Percentiles rank a stretch among this genome's conserved stretches.
Evolutionary conservation across 2,888 invertebrate species (phyloP).

Genomic region (Chymomyza fuscimana): DNA sequence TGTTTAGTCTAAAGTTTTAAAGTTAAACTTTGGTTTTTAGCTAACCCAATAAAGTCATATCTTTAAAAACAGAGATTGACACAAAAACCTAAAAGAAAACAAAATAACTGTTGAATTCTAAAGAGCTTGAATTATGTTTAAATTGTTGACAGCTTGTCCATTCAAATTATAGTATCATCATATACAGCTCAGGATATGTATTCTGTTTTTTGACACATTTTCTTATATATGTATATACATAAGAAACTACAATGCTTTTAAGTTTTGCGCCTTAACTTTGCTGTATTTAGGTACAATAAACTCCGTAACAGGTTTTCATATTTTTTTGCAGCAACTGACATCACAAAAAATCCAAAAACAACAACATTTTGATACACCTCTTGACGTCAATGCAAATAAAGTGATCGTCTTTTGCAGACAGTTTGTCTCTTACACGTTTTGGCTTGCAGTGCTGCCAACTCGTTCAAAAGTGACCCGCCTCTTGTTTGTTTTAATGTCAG

Average conservation of each 20-base stretch:
- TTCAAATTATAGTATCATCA: not conserved
- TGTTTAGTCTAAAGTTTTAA: too few relatives aligned
- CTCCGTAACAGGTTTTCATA: slow-evolving; percentile 47
- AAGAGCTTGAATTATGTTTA: not conserved
- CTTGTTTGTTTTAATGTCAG: slow-evolving; percentile 54
- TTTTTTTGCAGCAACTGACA: not conserved
- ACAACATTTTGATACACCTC: slow-evolving; percentile 8
- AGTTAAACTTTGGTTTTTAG: too few relatives aligned
- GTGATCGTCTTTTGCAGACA: slow-evolving; percentile 34
- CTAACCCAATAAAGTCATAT: too few relatives aligned
- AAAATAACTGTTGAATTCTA: not conserved
- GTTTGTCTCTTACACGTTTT: slow-evolving; percentile 16
- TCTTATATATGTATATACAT: not conserved
- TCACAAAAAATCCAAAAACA: slow-evolving; percentile 4
- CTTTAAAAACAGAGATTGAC: not conserved
- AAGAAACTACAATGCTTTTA: not conserved
- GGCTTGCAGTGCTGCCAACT: not conserved
- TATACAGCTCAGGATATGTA: not conserved
- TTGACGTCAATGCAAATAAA: slow-evolving; percentile 73
- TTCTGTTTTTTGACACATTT: not conserved
- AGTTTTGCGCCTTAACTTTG: slow-evolving; percentile 25
- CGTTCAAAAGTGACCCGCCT: too few relatives aligned
- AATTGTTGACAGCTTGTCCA: not conserved
- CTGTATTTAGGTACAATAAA: slow-evolving; percentile 33
- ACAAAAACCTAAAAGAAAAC: not conserved